Conservation (phyloP, 2,797 vertebrate genomes). For the Rhinella marina region DNA sequence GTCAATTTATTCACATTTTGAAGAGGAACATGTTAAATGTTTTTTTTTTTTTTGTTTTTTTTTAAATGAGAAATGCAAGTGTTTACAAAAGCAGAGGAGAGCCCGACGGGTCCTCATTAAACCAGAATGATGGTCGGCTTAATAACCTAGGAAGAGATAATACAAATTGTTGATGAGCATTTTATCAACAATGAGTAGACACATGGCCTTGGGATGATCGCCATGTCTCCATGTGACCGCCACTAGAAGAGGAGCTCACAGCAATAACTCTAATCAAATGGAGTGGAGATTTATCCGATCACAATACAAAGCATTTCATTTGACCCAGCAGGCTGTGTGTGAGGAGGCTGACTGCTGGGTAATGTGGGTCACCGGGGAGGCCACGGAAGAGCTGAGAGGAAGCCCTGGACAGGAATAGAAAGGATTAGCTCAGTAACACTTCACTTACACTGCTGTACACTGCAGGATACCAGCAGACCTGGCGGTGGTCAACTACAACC, state of each 20-base stretch:
- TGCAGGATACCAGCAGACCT: not conserved
- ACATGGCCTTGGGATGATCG: not conserved
- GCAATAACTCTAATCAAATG: constrained; percentile 54
- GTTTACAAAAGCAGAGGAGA: no score
- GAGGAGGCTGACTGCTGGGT: constrained; percentile 51
- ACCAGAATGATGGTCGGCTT: not conserved
- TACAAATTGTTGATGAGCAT: not conserved
- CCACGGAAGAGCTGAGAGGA: constrained; percentile 45
- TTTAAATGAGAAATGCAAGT: no score
- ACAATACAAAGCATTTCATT: constrained; percentile 53
- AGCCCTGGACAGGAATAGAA: constrained; percentile 56
- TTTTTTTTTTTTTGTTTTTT: no score
- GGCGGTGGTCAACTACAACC: not conserved
- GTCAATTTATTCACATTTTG: not conserved
- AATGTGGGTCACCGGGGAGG: constrained; percentile 49
- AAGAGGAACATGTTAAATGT: not conserved
- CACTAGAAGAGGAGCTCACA: not conserved
- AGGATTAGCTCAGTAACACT: constrained; percentile 53
- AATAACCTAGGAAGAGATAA: not conserved
- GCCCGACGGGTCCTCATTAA: not conserved
- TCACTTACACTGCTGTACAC: constrained; percentile 20
- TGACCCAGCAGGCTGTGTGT: constrained; percentile 47
- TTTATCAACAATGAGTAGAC: not conserved
- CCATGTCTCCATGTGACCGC: constrained; percentile 24
- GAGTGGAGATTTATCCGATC: constrained; percentile 59